Conservation (phyloP, 2,797 vertebrate genomes). For the Macropodus opercularis region DNA sequence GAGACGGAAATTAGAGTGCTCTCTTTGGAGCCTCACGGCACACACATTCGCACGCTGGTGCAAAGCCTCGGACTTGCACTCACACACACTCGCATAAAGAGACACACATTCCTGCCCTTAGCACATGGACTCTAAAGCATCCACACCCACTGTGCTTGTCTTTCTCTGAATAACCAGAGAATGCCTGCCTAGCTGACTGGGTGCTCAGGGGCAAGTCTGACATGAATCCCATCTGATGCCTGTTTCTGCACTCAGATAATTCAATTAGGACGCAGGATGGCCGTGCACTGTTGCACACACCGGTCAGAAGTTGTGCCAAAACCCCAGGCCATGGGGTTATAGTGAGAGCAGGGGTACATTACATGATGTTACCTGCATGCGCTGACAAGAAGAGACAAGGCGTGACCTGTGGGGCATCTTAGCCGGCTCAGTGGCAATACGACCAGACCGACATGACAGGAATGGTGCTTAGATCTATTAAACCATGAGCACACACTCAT, state of each 20-base stretch:
- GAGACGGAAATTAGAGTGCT: conserved; percentile 80
- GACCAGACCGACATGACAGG: conserved; percentile 30
- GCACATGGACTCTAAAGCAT: conserved; percentile 46
- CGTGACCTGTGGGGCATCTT: conserved; percentile 63
- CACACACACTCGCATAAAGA: conserved; percentile 25
- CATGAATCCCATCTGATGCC: conserved; percentile 79
- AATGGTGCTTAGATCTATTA: conserved; percentile 25
- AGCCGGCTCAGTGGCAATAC: conserved; percentile 52
- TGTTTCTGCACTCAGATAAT: conserved; percentile 81
- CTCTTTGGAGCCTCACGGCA: conserved; percentile 67
- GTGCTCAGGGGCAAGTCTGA: conserved; percentile 77
- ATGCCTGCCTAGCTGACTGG: conserved; percentile 54
- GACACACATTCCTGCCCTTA: conserved; percentile 43
- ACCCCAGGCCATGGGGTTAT: conserved; percentile 66
- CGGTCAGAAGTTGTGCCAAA: conserved; percentile 69
- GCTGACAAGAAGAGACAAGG: conserved; percentile 72
- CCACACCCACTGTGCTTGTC: conserved; percentile 50
- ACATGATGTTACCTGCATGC: conserved; percentile 71
- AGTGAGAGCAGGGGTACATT: conserved; percentile 62
- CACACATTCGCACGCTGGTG: conserved; percentile 36
- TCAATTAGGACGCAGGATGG: conserved; percentile 77
- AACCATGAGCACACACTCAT: conserved; percentile 7
- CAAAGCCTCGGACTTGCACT: conserved; percentile 27
- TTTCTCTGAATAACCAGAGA: conserved; percentile 66
- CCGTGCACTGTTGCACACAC: conserved; percentile 61